A percentile compares a stretch with the other conserved stretches of the same genome.
phyloP scores from a whole-genome alignment of 1,140 invertebrate species.

The Zaprionus camerounensis region DNA sequence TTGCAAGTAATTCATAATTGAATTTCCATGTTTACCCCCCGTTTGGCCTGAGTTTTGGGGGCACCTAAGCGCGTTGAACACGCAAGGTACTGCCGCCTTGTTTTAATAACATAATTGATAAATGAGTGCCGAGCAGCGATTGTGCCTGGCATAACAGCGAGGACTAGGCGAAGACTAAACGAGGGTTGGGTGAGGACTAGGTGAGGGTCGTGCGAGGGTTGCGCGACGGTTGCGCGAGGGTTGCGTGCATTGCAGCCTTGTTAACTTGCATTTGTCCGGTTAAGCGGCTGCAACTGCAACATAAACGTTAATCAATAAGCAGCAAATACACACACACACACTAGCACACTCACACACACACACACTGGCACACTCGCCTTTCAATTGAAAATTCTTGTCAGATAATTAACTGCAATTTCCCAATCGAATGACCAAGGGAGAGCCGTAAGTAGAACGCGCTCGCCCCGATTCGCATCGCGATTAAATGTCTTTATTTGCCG shows the following conservation, averaged over 20 bases:
- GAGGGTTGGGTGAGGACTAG: constrained; percentile 26
- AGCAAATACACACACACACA: constrained; percentile 15
- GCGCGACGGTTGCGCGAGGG: constrained; percentile 39
- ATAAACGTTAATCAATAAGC: constrained; percentile 70
- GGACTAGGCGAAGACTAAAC: background rate
- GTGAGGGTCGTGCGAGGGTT: background rate
- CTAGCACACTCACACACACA: background rate
- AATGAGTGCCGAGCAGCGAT: constrained; percentile 52
- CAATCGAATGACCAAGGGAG: constrained; percentile 19
- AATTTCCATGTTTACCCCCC: constrained; percentile 72
- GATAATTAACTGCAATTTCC: constrained; percentile 76
- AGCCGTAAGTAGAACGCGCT: background rate
- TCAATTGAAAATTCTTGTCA: constrained; percentile 34
- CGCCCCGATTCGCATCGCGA: constrained; percentile 8
- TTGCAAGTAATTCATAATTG: constrained; percentile 76
- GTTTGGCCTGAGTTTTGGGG: constrained; percentile 14
- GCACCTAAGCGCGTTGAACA: constrained; percentile 36
- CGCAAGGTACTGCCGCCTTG: constrained; percentile 61
- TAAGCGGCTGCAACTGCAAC: constrained; percentile 34
- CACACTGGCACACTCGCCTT: background rate
- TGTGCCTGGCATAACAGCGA: too few relatives aligned
- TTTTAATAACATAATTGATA: constrained; percentile 83
- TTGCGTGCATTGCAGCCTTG: constrained; percentile 65
- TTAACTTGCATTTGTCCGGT: constrained; percentile 76
- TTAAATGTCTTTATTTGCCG: constrained; percentile 59